Evolutionary conservation across 1,140 invertebrate species (phyloP), one percentile per base, ranked within the genome.

Genomic region (Andrena cerasifolii): DNA sequence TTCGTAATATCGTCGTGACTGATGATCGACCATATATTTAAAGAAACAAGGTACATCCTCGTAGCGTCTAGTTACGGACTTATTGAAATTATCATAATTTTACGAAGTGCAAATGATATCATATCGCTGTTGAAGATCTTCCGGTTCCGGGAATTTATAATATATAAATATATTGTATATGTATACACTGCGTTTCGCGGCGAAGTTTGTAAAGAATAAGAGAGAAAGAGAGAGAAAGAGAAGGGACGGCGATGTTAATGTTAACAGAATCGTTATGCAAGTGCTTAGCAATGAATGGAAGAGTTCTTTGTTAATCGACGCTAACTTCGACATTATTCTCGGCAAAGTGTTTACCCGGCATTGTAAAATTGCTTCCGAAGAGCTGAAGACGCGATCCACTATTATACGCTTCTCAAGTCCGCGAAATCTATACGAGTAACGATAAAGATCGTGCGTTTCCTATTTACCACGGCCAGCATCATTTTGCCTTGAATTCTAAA

Each of bases 81-180:
- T 61, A 71, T 36, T 71, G 66, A 77, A 40, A 77, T 61, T 61
- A 70, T 76, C 49, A 74, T 77, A 70, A 61, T 70, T 77, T 77
- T 77, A 77, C 66, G 54, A 71, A 79, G 70, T 70, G 71, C 72
- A 58, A 79, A 66, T 51, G 43, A 83, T 67, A 79, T 79, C 70
- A 79, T 84, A 76, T 84, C 77, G 78, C 78, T 80, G 81, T 84
- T 84, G 47, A 76, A 80, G 61, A 76, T 80, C 71, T 84, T 83
- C 77, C 62, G 66, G 47, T 83, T 82, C 45, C 51, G 56, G 59
- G 45, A 24, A 68, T 53, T 62, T 74, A 79, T 76, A 47, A 63
- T 71, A 71, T 71, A 74, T 74, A 79, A 65, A 3, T 74, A 72
- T 78, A 61, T 74, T 59, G 28, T 59, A 79, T 74, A 79, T 70